Conservation (phyloP, 53 echinoderm and acorn worm species). For the Hippasteria phrygiana region DNA sequence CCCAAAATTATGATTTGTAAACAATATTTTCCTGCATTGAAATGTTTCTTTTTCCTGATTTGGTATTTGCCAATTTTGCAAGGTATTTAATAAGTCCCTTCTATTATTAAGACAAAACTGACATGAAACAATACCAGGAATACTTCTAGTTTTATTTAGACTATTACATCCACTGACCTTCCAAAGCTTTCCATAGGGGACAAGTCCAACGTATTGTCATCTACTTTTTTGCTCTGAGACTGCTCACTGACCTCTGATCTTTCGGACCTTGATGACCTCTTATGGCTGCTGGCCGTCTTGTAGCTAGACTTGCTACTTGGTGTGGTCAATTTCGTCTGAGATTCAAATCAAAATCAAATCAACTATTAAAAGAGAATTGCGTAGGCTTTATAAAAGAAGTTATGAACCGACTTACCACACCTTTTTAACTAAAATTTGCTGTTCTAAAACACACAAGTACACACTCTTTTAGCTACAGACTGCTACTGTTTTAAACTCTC, state of each 20-base stretch:
- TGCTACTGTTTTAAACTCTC: too few species aligned
- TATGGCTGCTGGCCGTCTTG: constrained; percentile 24
- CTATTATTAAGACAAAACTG: too few species aligned
- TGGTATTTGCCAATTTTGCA: too few species aligned
- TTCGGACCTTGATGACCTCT: constrained; percentile 50
- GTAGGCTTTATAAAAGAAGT: neutral
- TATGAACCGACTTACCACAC: too few species aligned
- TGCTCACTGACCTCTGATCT: constrained; percentile 44
- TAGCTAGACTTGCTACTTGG: constrained; percentile 37
- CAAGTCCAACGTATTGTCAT: constrained; percentile 34
- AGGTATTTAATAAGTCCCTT: too few species aligned
- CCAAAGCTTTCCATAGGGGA: constrained; percentile 44
- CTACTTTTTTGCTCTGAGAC: constrained; percentile 23
- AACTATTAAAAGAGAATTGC: neutral
- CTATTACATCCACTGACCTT: neutral
- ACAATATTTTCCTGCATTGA: too few species aligned
- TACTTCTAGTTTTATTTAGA: neutral
- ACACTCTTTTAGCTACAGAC: too few species aligned
- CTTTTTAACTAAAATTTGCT: too few species aligned
- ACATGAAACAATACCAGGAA: neutral
- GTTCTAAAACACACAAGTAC: too few species aligned
- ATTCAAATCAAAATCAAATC: neutral
- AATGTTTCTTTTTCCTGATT: too few species aligned
- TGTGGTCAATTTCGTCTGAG: constrained; percentile 17
- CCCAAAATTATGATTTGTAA: too few species aligned